These are phyloP conservation scores for Smithornis capensis DNA, from an alignment of 2,113 vertebrate species.

Conservation along the genomic window DNA sequence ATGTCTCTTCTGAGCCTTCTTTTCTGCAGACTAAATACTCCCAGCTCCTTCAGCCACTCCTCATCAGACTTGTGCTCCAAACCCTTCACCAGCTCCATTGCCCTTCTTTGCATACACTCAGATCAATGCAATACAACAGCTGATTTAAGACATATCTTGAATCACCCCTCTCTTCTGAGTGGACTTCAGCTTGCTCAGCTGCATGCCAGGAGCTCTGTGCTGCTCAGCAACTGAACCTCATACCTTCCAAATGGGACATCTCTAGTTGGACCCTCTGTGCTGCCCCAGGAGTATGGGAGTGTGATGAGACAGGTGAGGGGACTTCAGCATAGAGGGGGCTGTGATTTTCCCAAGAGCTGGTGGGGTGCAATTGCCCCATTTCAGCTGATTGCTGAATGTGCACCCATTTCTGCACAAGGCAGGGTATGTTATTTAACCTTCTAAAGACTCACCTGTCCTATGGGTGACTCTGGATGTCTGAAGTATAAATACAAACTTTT, in stretches of 20 bases:
- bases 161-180: not conserved
- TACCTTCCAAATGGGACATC: not conserved
- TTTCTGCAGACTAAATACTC: not conserved
- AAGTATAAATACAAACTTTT: not conserved
- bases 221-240: not conserved
- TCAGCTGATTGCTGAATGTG: not conserved
- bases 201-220: not conserved
- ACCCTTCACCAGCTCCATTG: rapidly evolving
- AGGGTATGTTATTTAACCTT: not conserved
- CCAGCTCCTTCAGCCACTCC: not conserved
- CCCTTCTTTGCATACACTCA: not conserved
- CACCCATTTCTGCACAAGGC: not conserved
- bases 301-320: not conserved
- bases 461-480: not conserved
- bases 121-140: not conserved
- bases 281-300: rapidly evolving
- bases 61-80: not conserved
- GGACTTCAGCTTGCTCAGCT: not conserved
- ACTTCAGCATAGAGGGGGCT: not conserved
- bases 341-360: not conserved
- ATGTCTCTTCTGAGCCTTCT: not conserved
- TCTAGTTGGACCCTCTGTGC: not conserved
- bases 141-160: not conserved
- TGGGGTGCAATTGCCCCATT: not conserved
- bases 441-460: not conserved